phyloP scores from a whole-genome alignment of 2,113 vertebrate species.

The Apistogramma diplotaenia region DNA sequence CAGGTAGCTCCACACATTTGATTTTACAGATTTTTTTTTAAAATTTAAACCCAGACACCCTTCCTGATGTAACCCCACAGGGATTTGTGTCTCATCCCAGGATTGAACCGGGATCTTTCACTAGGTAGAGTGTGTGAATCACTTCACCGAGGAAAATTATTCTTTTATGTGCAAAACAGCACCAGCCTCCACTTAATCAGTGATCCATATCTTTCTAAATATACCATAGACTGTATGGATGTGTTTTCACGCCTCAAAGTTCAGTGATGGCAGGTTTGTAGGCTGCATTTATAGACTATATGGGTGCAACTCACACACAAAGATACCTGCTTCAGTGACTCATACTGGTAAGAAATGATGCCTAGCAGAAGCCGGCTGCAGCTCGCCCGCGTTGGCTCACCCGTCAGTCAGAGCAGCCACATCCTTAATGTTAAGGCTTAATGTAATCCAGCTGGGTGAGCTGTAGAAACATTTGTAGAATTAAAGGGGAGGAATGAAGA shows the following conservation, averaged over 20 bases:
- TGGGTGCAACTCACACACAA: too few relatives aligned
- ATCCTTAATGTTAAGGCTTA: not conserved
- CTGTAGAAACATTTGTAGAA: not conserved
- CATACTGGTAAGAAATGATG: not conserved
- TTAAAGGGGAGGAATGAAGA: not conserved
- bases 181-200: not conserved
- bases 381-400: not conserved
- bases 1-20: not conserved
- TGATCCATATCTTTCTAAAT: not conserved
- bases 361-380: not conserved
- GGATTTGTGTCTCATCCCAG: too few relatives aligned
- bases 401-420: not conserved
- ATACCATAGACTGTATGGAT: too few relatives aligned
- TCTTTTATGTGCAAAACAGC: not conserved
- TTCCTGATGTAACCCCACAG: too few relatives aligned
- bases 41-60: too few relatives aligned
- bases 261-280: too few relatives aligned
- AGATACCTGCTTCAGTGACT: not conserved
- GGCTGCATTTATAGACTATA: too few relatives aligned
- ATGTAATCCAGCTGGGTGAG: rapidly evolving
- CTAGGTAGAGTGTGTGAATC: rapidly evolving
- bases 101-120: not conserved
- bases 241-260: too few relatives aligned
- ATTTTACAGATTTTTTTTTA: too few relatives aligned
- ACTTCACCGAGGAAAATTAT: not conserved